Conservation (phyloP, 2,113 vertebrate genomes). For the Neoarius graeffei region DNA sequence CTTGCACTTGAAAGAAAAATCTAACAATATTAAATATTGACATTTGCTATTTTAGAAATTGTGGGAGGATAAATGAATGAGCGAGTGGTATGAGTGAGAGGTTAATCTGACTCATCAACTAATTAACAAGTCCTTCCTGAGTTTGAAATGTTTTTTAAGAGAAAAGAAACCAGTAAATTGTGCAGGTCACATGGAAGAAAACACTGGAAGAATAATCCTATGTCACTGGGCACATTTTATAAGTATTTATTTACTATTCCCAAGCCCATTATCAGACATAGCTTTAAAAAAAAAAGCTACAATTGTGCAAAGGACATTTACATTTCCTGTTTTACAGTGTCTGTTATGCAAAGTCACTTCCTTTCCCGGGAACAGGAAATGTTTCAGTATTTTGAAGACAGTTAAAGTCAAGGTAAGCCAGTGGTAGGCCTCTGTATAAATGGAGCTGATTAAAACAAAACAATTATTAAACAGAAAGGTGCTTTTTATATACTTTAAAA, state of each 20-base stretch:
- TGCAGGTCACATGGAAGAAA: neutral
- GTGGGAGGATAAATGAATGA: slow-evolving; percentile 28
- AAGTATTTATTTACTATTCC: slow-evolving; percentile 6
- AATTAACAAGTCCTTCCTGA: neutral
- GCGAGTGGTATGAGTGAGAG: neutral
- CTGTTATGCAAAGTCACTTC: slow-evolving; percentile 17
- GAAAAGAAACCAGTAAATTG: neutral
- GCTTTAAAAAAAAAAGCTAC: neutral
- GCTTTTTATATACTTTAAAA: neutral
- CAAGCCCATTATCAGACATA: neutral
- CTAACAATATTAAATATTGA: slow-evolving; percentile 19
- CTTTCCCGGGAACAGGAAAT: slow-evolving; percentile 29
- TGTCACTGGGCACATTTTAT: neutral
- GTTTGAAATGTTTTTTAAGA: neutral
- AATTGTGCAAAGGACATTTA: slow-evolving; percentile 16
- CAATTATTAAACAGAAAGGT: neutral
- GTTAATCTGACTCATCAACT: neutral
- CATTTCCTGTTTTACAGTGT: slow-evolving; percentile 35
- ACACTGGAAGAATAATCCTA: neutral
- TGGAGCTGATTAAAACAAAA: neutral
- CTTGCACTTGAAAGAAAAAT: slow-evolving; percentile 40
- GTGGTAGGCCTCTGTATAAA: neutral
- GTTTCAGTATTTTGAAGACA: slow-evolving; percentile 22
- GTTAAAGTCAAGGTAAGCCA: neutral
- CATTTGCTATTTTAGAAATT: slow-evolving; percentile 28